Evolutionary conservation across 2,888 invertebrate species (phyloP), one percentile per base, ranked within the genome.

Genomic region (Tinea pellionella): DNA sequence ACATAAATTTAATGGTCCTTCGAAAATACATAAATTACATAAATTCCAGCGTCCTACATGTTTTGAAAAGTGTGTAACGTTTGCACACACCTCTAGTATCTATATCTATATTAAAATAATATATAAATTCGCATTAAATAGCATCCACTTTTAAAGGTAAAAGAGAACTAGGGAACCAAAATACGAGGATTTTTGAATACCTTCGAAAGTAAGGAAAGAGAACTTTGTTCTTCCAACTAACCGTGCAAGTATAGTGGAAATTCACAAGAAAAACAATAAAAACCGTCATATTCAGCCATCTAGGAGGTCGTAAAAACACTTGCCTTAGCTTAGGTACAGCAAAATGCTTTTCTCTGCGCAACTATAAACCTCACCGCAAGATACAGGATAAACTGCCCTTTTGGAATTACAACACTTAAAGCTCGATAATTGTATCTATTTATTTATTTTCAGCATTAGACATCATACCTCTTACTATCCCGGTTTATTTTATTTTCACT

Each of bases 201-300:
- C n/a, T 24, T 8, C 32, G 7, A 15, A 15, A 32, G 32, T 32
- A 24, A 19, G 16, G 29, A 13, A 55, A 12, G 29, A 24, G 19
- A 57, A 57, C 57, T 57, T 57, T 57, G 32, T 57, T 57, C 57
- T 57, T 8, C 57, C 57, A 57, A 57, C 32, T 57, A 32, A 57
- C 55, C 24, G 57, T 32, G 57, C 16, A 57, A 32, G 12, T 57
- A 55, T 29, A 16, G 57, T 32, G 32, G 57, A 57, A 57, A 57
- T 57, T 57, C 57, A 32, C 57, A 57, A 57, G 57, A 57, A 57
- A 57, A 57, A 57, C 57, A 57, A 57, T 57, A 57, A 53, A 57
- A 57, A 57, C 12, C 57, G 57, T 57, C 57, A 57, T 57, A 57
- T 30, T 29, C 57, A 57, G 32, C 15, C 57, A 32, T 30, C 57